These are phyloP conservation scores for Dinocampus coccinellae DNA, from an alignment of 2,888 invertebrate species.

Conservation along the genomic window DNA sequence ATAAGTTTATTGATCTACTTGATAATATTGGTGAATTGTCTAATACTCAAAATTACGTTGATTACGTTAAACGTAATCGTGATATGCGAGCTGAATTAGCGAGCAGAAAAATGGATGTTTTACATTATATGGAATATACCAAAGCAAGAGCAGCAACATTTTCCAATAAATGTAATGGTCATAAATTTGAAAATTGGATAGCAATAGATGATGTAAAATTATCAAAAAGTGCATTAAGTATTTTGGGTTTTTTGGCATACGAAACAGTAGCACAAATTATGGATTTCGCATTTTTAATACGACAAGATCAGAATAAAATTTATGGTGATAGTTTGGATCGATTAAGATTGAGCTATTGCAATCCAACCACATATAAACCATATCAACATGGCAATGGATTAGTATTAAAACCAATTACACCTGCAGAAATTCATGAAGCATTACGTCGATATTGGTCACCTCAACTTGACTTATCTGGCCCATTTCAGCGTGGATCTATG, in stretches of 20 bases:
- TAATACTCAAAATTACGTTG: slow-evolving; percentile 72
- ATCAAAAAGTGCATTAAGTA: slow-evolving; percentile 77
- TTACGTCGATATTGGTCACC: slow-evolving; percentile 80
- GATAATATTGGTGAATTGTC: slow-evolving; percentile 66
- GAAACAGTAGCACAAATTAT: slow-evolving; percentile 92
- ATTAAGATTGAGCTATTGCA: slow-evolving; percentile 75
- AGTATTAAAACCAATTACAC: slow-evolving; percentile 80
- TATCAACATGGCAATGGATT: slow-evolving; percentile 62
- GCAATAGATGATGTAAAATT: slow-evolving; percentile 73
- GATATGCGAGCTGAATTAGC: slow-evolving; percentile 72
- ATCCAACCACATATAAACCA: slow-evolving; percentile 70
- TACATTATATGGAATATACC: slow-evolving; percentile 80
- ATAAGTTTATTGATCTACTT: slow-evolving; percentile 59
- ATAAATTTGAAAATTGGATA: slow-evolving; percentile 65
- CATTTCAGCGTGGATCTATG: slow-evolving; percentile 63
- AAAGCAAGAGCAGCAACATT: slow-evolving; percentile 86
- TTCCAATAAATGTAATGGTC: slow-evolving; percentile 70
- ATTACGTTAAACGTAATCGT: slow-evolving; percentile 74
- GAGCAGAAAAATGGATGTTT: slow-evolving; percentile 70
- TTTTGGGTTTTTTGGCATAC: slow-evolving; percentile 87
- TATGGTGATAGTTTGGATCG: slow-evolving; percentile 79
- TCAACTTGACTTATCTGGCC: slow-evolving; percentile 70
- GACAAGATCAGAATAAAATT: slow-evolving; percentile 81
- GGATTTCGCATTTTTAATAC: slow-evolving; percentile 84
- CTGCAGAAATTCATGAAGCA: slow-evolving; percentile 86